Percentiles rank a stretch among this genome's conserved stretches.
phyloP scores from a whole-genome alignment of 1,140 invertebrate species.

The Brachionus rotundiformis region DNA sequence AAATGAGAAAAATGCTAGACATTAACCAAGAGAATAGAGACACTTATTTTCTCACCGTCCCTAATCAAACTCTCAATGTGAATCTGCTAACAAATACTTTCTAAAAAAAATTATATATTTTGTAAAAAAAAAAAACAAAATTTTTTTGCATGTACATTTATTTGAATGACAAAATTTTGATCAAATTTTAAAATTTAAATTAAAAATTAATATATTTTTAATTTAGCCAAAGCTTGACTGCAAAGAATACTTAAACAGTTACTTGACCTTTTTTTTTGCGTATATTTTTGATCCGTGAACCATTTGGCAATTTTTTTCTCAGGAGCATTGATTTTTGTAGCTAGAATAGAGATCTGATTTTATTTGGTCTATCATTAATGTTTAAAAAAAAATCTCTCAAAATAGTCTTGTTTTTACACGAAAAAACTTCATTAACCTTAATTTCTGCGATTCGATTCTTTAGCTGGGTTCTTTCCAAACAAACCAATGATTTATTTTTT shows the following conservation, averaged over 20 bases:
- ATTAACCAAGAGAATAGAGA: too few relatives aligned
- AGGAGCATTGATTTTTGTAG: neutral
- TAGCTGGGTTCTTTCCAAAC: neutral
- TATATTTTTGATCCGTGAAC: slow-evolving; percentile 11
- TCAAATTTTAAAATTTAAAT: slow-evolving; percentile 3
- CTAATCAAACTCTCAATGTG: slow-evolving; percentile 5
- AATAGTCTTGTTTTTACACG: neutral
- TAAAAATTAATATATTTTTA: too few relatives aligned
- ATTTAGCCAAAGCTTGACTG: neutral
- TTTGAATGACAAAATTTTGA: neutral
- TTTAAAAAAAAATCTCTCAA: slow-evolving; percentile 29
- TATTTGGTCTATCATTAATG: neutral
- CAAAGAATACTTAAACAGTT: slow-evolving; percentile 3
- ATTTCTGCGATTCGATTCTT: neutral
- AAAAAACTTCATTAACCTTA: neutral
- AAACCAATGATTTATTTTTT: neutral
- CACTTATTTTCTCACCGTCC: too few relatives aligned
- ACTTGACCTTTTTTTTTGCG: neutral
- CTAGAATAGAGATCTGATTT: neutral
- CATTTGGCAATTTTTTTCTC: slow-evolving; percentile 26
- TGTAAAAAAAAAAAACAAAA: neutral
- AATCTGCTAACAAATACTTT: neutral
- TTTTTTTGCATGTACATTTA: slow-evolving; percentile 1
- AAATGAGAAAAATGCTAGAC: too few relatives aligned
- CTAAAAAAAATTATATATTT: neutral